phyloP scores from a whole-genome alignment of 2,113 vertebrate species.

The Nibea albiflora region DNA sequence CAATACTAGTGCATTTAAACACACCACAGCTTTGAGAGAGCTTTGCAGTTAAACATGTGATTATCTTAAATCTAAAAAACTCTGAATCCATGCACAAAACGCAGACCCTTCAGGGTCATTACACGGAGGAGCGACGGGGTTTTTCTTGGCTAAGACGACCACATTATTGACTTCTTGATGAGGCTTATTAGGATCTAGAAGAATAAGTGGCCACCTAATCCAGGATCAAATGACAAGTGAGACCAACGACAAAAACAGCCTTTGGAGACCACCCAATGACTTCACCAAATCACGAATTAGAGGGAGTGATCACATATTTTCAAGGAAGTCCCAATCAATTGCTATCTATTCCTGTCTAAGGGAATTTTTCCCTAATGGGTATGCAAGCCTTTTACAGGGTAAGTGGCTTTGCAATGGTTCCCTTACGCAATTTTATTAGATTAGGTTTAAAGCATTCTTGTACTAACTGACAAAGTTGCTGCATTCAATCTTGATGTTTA shows the following conservation, averaged over 20 bases:
- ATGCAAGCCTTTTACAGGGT: slow-evolving; percentile 81
- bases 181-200: slow-evolving; percentile 75
- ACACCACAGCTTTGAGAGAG: background rate
- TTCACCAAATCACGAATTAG: slow-evolving; percentile 82
- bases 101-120: slow-evolving; percentile 42
- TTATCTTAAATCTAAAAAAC: background rate
- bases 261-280: slow-evolving; percentile 75
- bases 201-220: slow-evolving; percentile 72
- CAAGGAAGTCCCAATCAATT: slow-evolving; percentile 85
- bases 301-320: slow-evolving; percentile 81
- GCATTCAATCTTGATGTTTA: slow-evolving; percentile 88
- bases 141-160: slow-evolving; percentile 61
- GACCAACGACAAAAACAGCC: slow-evolving; percentile 75
- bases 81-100: slow-evolving; percentile 1
- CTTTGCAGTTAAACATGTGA: background rate
- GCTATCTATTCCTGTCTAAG: slow-evolving; percentile 81
- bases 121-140: slow-evolving; percentile 29
- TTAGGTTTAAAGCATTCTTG: slow-evolving; percentile 85
- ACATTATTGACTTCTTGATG: slow-evolving; percentile 78
- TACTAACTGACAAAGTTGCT: slow-evolving; percentile 84
- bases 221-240: slow-evolving; percentile 78
- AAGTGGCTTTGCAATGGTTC: slow-evolving; percentile 82
- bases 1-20: background rate
- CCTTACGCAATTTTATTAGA: slow-evolving; percentile 83
- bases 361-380: slow-evolving; percentile 83